These are phyloP conservation scores for Fopius arisanus DNA, from an alignment of 1,140 invertebrate genomes.

Conservation along the genomic window DNA sequence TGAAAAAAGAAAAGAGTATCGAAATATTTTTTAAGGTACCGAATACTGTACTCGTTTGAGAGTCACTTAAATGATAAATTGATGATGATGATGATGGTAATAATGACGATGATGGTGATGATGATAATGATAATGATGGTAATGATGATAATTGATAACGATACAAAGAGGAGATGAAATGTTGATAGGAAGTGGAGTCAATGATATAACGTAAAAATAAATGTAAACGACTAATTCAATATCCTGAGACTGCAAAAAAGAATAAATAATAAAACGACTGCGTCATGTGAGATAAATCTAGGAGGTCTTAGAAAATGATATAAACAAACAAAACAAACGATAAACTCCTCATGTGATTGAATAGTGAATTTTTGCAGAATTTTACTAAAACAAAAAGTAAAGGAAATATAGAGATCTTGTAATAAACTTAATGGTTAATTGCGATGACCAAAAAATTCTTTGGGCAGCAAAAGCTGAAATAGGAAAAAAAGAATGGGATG, in stretches of 20 bases:
- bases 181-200: slow-evolving; percentile 8
- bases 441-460: slow-evolving; percentile 56
- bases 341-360: slow-evolving; percentile 59
- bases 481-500: too few species aligned
- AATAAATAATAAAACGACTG: slow-evolving; percentile 11
- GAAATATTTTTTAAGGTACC: slow-evolving; percentile 63
- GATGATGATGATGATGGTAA: slow-evolving; percentile 29
- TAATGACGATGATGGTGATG: too few species aligned
- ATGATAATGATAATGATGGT: too few species aligned
- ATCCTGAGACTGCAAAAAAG: slow-evolving; percentile 24
- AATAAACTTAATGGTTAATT: slow-evolving; percentile 52
- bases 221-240: slow-evolving; percentile 17
- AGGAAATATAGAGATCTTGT: slow-evolving; percentile 48
- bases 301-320: slow-evolving; percentile 3
- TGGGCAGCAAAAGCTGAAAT: too few species aligned
- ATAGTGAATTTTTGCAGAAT: slow-evolving; percentile 60
- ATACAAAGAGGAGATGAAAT: not conserved
- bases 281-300: not conserved
- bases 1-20: slow-evolving; percentile 29
- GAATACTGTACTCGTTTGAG: slow-evolving; percentile 52
- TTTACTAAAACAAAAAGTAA: slow-evolving; percentile 39
- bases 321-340: slow-evolving; percentile 24
- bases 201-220: slow-evolving; percentile 21
- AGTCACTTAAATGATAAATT: slow-evolving; percentile 30
- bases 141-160: too few species aligned